Evolutionary conservation across 2,888 invertebrate species (phyloP).

Genomic region (Epistrophe eligans): DNA sequence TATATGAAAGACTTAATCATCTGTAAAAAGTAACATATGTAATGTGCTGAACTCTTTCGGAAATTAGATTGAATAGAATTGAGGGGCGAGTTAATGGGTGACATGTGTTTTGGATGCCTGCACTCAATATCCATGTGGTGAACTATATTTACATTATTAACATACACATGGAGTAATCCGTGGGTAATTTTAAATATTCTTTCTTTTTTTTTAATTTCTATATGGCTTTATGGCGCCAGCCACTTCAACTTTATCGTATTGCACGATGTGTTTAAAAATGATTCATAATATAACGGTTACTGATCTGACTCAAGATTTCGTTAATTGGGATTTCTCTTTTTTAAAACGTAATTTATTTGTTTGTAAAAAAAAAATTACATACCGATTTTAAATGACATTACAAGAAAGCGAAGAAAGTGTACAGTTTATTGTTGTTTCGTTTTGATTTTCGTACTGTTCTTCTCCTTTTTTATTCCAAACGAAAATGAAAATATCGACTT

Average conservation of each 20-base stretch:
- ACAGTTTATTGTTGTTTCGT: too few relatives aligned
- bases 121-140: conserved; percentile 26
- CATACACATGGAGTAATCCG: conserved; percentile 7
- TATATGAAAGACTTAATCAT: conserved; percentile 64
- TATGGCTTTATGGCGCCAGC: conserved; percentile 35
- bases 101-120: conserved; percentile 37
- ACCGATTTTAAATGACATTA: too few relatives aligned
- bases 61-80: conserved; percentile 55
- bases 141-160: neutral
- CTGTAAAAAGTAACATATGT: conserved; percentile 58
- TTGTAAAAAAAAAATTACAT: too few relatives aligned
- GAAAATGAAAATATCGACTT: too few relatives aligned
- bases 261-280: neutral
- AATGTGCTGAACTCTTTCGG: conserved; percentile 48
- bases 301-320: conserved; percentile 46
- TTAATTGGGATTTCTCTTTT: neutral
- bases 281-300: neutral
- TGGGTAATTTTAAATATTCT: conserved; percentile 11
- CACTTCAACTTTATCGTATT: conserved; percentile 20
- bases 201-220: neutral
- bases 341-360: too few relatives aligned
- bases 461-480: too few relatives aligned
- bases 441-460: too few relatives aligned
- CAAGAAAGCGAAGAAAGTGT: too few relatives aligned
- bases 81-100: conserved; percentile 41